phyloP scores from a whole-genome alignment of 2,888 invertebrate species.

The Lacanobia wlatinum region DNA sequence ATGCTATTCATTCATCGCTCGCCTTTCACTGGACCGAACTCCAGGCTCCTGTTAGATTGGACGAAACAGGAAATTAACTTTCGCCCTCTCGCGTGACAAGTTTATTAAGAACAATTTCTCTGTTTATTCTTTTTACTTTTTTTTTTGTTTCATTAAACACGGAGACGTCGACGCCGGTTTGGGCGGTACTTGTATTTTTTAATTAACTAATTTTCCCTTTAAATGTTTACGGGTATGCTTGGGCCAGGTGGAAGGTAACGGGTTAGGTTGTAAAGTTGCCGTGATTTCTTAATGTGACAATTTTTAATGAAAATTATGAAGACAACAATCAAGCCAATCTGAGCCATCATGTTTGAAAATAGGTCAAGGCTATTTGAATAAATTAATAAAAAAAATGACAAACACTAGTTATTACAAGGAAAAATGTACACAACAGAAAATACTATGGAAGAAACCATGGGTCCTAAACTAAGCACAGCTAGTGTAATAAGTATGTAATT shows the following conservation, averaged over 20 bases:
- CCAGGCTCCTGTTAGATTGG: constrained; percentile 73
- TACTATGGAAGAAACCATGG: no score
- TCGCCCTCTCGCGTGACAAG: constrained; percentile 87
- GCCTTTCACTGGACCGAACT: constrained; percentile 51
- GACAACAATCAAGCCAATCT: not conserved
- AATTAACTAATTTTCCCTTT: constrained; percentile 64
- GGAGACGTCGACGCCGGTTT: constrained; percentile 70
- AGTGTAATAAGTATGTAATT: no score
- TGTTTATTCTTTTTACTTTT: constrained; percentile 82
- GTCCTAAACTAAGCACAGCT: no score
- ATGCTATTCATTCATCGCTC: constrained; percentile 31
- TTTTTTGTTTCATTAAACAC: constrained; percentile 75
- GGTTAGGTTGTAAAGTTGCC: constrained; percentile 48
- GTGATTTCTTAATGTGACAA: constrained; percentile 42
- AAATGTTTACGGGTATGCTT: constrained; percentile 44
- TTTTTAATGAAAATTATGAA: not conserved
- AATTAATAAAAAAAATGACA: not conserved
- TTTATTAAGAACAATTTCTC: constrained; percentile 87
- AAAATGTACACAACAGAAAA: no score
- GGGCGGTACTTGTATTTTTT: constrained; percentile 63
- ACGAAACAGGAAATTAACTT: constrained; percentile 89
- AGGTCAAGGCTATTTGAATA: not conserved
- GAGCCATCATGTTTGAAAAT: not conserved
- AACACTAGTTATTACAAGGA: no score
- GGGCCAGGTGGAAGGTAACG: constrained; percentile 47